Base-by-base conservation (phyloP, 1,140 invertebrate genomes). In the Leptinotarsa defecta region DNA sequence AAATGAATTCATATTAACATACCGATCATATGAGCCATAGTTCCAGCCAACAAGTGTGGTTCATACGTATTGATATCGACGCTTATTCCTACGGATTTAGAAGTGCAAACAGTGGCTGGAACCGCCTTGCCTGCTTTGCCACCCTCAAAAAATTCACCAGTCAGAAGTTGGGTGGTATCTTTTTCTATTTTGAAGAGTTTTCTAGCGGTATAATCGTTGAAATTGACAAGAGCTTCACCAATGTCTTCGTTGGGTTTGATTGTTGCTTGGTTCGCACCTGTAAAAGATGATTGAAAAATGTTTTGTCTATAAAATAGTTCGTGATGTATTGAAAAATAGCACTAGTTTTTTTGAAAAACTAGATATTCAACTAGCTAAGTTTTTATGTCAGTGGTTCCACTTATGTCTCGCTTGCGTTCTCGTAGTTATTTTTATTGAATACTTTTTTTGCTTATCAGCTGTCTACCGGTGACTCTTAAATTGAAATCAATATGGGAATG, bases 11-110 rank as follows among this genome's bases (percentile, higher is more conserved):
- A 43, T 11, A 43, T 43, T 11, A n/a, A 57, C 52, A 57, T 22
- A 71, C 69, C 79, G 22, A 80, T 80, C 79, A 80, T 80, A 52
- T 80, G 79, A 19, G 79, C 79, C 79, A 80, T 80, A 22, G 79
- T 80, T 49, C 79, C 95, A 2, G 96, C 96, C 19, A 97, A 88
- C 17, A 98, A 90, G 87, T 98, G 96, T 1, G 95, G 96, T 85
- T 98, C 95, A 86, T 98, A 97, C 1, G 94, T 92, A 86, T 96
- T 96, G 49, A 95, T 91, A 87, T 97, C 96, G 79, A 96, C 94
- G 81, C 93, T 96, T 79, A 98, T 95, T 74, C 95, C 96, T 3
- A 97, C 93, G 1, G 96, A 93, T 86, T 94, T 95, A 4, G 92
- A 88, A 17, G 94, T 96, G 87, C 96, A 99, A 74, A 98, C 92